These are phyloP conservation scores for Thera obeliscata DNA, from an alignment of 2,888 invertebrate genomes.

Conservation along the genomic window DNA sequence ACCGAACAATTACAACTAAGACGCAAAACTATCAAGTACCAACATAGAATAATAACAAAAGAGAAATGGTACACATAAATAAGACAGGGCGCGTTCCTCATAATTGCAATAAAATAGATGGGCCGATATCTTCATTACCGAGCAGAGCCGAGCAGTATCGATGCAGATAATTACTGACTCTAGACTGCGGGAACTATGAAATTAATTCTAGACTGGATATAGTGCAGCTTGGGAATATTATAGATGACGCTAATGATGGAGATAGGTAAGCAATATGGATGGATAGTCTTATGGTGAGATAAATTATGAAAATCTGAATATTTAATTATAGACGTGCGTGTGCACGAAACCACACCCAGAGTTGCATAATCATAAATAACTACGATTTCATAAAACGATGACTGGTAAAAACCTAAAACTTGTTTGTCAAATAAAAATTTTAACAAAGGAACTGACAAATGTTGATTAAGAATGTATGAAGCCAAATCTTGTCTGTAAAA, in stretches of 20 bases:
- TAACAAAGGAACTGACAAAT: not conserved
- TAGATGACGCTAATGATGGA: conserved; percentile 56
- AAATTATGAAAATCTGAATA: not conserved
- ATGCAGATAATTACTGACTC: conserved; percentile 70
- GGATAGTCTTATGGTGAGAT: not conserved
- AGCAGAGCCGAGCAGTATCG: conserved; percentile 62
- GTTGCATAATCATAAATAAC: not conserved
- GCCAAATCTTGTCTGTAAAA: not conserved
- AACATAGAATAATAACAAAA: conserved; percentile 23
- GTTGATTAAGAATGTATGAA: not conserved
- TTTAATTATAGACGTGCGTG: not conserved
- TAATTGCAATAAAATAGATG: conserved; percentile 69
- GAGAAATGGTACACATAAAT: conserved; percentile 33
- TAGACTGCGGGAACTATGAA: conserved; percentile 56
- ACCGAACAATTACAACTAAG: not conserved
- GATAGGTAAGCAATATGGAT: conserved; percentile 41
- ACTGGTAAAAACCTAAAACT: not conserved
- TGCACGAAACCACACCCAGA: not conserved
- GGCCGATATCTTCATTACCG: conserved; percentile 74
- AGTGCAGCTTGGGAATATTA: conserved; percentile 58
- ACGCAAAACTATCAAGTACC: not conserved
- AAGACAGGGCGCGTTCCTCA: conserved; percentile 32
- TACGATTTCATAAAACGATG: not conserved
- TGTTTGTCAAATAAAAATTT: not conserved
- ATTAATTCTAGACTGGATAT: conserved; percentile 67